A percentile compares a stretch with the other conserved stretches of the same genome.
phyloP scores from a whole-genome alignment of 1,140 invertebrate species.

The Euborellia annulipes region DNA sequence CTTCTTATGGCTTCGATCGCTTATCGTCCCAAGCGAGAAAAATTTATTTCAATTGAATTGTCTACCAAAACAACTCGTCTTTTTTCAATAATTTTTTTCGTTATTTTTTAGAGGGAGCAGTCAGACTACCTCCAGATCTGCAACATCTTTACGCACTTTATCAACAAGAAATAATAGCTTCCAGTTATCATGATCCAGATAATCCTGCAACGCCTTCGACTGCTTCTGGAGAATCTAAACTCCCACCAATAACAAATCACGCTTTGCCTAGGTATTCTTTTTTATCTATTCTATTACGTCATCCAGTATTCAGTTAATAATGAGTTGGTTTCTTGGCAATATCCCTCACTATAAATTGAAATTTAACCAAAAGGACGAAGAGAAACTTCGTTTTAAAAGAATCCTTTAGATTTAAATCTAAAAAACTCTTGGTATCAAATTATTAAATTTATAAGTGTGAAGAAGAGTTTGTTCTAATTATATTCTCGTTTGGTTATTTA shows the following conservation, averaged over 20 bases:
- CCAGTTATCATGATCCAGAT: constrained; percentile 39
- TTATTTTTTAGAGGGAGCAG: constrained; percentile 38
- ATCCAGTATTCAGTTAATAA: not conserved
- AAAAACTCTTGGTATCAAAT: not conserved
- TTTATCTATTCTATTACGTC: not conserved
- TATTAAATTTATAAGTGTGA: not conserved
- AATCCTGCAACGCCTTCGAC: constrained; percentile 1
- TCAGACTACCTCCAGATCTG: constrained; percentile 57
- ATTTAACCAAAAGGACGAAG: too few species aligned
- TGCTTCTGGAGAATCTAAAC: not conserved
- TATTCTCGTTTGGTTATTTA: not conserved
- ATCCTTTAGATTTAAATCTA: not conserved
- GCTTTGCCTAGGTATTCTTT: not conserved
- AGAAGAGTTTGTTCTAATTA: not conserved
- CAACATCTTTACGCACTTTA: constrained; percentile 74
- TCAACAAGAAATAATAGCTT: constrained; percentile 66
- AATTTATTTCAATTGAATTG: too few species aligned
- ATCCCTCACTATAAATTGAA: not conserved
- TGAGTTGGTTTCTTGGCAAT: too few species aligned
- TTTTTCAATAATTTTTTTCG: not conserved
- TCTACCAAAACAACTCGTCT: not conserved
- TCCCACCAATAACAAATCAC: not conserved
- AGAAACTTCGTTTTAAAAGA: too few species aligned
- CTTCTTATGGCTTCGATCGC: not conserved
- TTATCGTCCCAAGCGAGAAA: too few species aligned